Base-by-base conservation (phyloP, 2,888 invertebrate species). In the Andrena bicolor region DNA sequence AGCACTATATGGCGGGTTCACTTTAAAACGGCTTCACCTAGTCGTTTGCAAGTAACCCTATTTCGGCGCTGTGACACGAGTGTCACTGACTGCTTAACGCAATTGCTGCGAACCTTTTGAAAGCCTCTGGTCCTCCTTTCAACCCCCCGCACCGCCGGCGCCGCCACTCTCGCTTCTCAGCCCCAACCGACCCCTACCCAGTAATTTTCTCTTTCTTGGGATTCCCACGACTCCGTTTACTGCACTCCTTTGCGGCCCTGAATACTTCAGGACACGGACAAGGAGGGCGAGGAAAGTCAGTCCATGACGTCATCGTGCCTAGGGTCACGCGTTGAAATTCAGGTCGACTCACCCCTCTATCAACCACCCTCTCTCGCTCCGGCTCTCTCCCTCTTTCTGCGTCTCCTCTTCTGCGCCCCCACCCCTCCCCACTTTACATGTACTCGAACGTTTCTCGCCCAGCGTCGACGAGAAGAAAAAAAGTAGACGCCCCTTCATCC, bases 281-380 rank as follows among this genome's bases (percentile, higher is more conserved):
- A 56, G 71, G 30, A 72, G 81, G 77, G 71, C 28, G 69, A 75
- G 76, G 72, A 74, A 84, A 83, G 80, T 80, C 80, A 74, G 81
- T 78, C 81, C 87, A 86, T 91, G 90, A 91, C 90, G 90, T 91
- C 90, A 91, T 79, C 16, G 80, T 83, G 78, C 84, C 88, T 87
- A 82, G 85, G 88, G 90, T 90, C 90, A 89, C 86, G 90, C 89
- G 87, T 84, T 88, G 90, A 90, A 90, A 90, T 89, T 88, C 90
- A 91, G 90, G 90, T 90, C 90, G 88, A 78, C 87, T 88, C 89
- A 75, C 76, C 83, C 86, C 77, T 64, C 71, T 71, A 64, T 72
- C 77, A 66, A 10, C 69, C 75, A 51, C 61, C 56, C 74, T 30
- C 66, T 13, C 53, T 6, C 32, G 41, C 69, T 20, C 61, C 20